Percentiles rank a stretch among this genome's conserved stretches.
These are phyloP conservation scores for Momotus momota DNA, from an alignment of 2,797 vertebrate genomes.

Conservation along the genomic window DNA sequence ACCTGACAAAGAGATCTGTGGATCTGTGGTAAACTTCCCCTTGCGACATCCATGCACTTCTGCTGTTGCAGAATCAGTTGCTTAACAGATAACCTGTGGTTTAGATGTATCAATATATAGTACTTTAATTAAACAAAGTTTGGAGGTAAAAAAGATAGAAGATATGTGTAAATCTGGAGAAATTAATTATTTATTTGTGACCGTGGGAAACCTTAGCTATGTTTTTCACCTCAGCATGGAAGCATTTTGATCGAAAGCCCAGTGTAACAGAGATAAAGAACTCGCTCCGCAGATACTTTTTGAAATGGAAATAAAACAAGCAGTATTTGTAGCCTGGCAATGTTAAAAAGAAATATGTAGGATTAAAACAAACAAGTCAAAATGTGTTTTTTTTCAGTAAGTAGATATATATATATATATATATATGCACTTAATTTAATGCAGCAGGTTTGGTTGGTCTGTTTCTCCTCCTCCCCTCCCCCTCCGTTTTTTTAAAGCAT, in stretches of 20 bases:
- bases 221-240: conserved; percentile 20
- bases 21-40: background rate
- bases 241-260: conserved; percentile 48
- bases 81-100: background rate
- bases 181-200: background rate
- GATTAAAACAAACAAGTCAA: conserved; percentile 1
- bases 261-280: conserved; percentile 41
- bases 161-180: background rate
- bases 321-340: background rate
- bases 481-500: conserved; percentile 75
- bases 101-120: background rate
- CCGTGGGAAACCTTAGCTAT: background rate
- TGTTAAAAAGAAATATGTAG: conserved; percentile 33
- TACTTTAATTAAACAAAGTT: background rate
- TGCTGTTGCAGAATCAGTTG: background rate
- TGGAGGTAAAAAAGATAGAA: background rate
- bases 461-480: background rate
- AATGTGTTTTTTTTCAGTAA: background rate
- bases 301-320: conserved; percentile 49
- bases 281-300: background rate
- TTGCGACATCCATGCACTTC: background rate
- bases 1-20: background rate
- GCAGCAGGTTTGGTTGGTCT: conserved; percentile 33
- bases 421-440: background rate
- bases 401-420: background rate